Base-by-base conservation (phyloP, 2,888 invertebrate species). In the Steromphala cineraria region DNA sequence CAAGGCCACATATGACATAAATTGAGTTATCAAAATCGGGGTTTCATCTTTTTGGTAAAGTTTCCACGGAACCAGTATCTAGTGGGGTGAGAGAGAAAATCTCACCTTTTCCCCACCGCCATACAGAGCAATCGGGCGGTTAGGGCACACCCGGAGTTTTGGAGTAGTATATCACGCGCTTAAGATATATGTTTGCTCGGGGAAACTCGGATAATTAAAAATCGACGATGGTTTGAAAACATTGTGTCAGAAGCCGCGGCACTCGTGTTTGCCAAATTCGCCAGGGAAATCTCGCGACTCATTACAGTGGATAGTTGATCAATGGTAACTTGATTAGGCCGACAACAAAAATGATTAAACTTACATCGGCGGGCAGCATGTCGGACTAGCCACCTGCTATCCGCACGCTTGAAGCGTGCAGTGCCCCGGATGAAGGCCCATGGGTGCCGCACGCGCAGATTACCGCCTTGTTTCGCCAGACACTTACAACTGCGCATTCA, bases 301-400 rank as follows among this genome's bases (percentile, higher is more conserved):
- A 83, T 85, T 87, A 84, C 82, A 79, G 76, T 75, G 78, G 78
- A 56, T 80, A 79, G 77, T 56, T 76, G 86, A 87, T 87, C 87
- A 82, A 87, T 87, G 82, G 81, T 86, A 87, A 87, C 81, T 83
- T 75, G 84, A 87, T 87, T 87, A 86, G 82, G 71, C 71, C 80
- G 85, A 84, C 86, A 84, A 85, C 83, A 79, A 78, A 80, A 83
- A 86, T 84, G 86, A 86, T 86, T 86, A 86, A 86, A 86, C 84
- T 84, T 82, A 79, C 84, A 86, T 85, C 82, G 84, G 78, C 81
- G 81, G 76, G 79, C 79, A 71, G 53, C 40, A 77, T 75, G 77
- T 75, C 80, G 79, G 74, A 53, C 81, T 79, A 36, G 81, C 83
- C 83, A 81, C 81, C 81, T 81, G 81, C 81, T 80, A 76, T 71